phyloP scores from a whole-genome alignment of 2,113 vertebrate species.

The Turdus rufiventris region DNA sequence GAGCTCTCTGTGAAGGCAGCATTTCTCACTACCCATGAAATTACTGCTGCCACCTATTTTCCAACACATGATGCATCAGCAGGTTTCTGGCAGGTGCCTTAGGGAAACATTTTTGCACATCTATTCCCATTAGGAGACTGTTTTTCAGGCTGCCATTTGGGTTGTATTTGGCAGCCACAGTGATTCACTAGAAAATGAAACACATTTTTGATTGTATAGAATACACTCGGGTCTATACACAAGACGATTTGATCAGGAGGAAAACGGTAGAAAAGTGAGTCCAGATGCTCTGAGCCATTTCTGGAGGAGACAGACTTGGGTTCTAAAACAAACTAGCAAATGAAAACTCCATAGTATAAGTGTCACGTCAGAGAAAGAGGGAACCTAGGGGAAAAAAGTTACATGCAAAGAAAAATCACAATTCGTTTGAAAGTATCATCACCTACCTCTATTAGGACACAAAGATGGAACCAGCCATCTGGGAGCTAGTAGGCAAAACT shows the following conservation, averaged over 20 bases:
- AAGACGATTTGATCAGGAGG: background rate
- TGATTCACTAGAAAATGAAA: slow-evolving; percentile 55
- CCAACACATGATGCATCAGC: background rate
- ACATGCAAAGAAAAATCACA: background rate
- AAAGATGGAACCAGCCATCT: background rate
- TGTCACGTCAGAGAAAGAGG: background rate
- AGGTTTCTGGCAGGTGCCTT: slow-evolving; percentile 39
- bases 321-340: background rate
- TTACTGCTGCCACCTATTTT: background rate
- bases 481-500: background rate
- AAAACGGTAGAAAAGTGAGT: slow-evolving; percentile 3
- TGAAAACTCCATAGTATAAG: background rate
- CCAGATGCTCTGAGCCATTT: background rate
- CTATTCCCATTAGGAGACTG: background rate
- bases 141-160: background rate
- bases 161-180: background rate
- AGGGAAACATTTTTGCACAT: background rate
- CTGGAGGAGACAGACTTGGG: background rate
- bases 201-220: slow-evolving; percentile 32
- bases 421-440: background rate
- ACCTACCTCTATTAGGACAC: background rate
- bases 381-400: background rate
- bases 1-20: background rate
- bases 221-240: background rate
- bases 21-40: background rate